Conservation (phyloP, 2,113 vertebrate genomes). For the Phasianus colchicus region DNA sequence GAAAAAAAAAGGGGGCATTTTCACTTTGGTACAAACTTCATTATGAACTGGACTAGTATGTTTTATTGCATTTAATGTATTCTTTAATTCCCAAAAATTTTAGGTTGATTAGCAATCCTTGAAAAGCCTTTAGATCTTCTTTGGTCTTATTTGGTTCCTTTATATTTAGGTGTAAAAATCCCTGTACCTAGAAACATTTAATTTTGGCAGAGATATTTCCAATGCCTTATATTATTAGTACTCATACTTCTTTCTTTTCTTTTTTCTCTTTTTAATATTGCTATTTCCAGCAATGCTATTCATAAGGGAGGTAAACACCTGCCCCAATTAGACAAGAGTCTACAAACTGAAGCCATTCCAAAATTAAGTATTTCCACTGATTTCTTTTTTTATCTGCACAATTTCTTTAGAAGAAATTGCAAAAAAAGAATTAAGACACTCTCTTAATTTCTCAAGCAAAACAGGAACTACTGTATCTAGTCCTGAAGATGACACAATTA, state of each 20-base stretch:
- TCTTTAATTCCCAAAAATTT: background rate
- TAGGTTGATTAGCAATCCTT: background rate
- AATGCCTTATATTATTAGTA: background rate
- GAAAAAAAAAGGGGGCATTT: background rate
- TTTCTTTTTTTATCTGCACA: background rate
- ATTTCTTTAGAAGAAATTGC: background rate
- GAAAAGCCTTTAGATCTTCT: background rate
- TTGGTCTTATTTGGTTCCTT: background rate
- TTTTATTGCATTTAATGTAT: background rate
- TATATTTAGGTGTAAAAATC: background rate
- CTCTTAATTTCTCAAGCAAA: background rate
- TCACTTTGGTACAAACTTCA: background rate
- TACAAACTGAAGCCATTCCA: background rate
- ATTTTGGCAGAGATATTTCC: background rate
- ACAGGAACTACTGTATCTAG: background rate
- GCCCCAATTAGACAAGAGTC: background rate
- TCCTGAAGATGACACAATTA: rapidly evolving
- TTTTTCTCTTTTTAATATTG: background rate
- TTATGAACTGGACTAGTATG: background rate
- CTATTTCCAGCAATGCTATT: background rate
- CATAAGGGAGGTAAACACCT: background rate
- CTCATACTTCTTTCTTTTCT: background rate
- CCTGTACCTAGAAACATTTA: background rate
- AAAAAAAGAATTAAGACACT: background rate
- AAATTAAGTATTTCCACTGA: background rate